These are phyloP conservation scores for Mastomys natalensis DNA, from an alignment of 2,113 vertebrate genomes.

Conservation along the genomic window DNA sequence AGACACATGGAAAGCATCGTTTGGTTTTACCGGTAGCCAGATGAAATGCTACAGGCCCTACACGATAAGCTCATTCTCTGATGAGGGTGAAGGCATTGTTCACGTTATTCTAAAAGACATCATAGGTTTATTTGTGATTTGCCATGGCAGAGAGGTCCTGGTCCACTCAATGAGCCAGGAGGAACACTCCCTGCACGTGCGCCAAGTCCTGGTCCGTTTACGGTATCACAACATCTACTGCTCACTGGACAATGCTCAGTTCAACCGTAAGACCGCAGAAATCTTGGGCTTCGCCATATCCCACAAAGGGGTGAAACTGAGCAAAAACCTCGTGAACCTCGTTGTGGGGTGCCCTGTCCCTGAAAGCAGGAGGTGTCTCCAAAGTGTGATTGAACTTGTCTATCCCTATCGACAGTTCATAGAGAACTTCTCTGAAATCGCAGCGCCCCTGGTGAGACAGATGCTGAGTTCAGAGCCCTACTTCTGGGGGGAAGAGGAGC, in stretches of 20 bases:
- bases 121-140: slow-evolving; percentile 46
- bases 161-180: slow-evolving; percentile 71
- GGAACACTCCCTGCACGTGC: slow-evolving; percentile 58
- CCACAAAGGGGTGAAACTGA: slow-evolving; percentile 72
- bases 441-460: slow-evolving; percentile 45
- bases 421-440: slow-evolving; percentile 36
- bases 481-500: slow-evolving; percentile 55
- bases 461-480: not conserved
- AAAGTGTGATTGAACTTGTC: not conserved
- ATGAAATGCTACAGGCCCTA: slow-evolving; percentile 60
- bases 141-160: slow-evolving; percentile 65
- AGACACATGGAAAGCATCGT: slow-evolving; percentile 34
- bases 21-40: not conserved
- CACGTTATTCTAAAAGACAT: slow-evolving; percentile 65
- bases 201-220: slow-evolving; percentile 73
- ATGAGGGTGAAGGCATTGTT: slow-evolving; percentile 45
- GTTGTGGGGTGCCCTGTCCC: slow-evolving; percentile 8
- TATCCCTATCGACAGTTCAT: slow-evolving; percentile 77
- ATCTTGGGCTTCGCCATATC: slow-evolving; percentile 71
- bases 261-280: slow-evolving; percentile 53
- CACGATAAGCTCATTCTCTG: not conserved
- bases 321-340: slow-evolving; percentile 3
- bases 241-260: slow-evolving; percentile 66
- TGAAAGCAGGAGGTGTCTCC: not conserved
- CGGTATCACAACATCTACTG: slow-evolving; percentile 68